Evolutionary conservation across 2,888 invertebrate species (phyloP), one percentile per base, ranked within the genome.

Genomic region (Thymelicus lineola): DNA sequence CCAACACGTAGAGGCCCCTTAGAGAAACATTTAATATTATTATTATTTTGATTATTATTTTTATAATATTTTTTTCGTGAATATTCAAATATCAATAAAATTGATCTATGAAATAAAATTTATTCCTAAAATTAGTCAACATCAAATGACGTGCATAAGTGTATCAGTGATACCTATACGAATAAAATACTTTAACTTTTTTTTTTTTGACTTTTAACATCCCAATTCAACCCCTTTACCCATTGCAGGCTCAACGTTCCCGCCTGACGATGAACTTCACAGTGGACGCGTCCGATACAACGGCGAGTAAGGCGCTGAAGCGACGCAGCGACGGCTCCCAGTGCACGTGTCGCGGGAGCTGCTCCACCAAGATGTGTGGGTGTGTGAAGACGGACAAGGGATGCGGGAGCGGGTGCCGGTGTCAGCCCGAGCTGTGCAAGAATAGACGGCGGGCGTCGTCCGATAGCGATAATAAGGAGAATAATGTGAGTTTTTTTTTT

Each of bases 341-440:
- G 79, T 96, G 96, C 85, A 82, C 87, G 0, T 96, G 96, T 75
- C 95, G 95, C 80, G 95, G 95, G 2, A 90, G 90, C 60, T 96
- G 96, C 79, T 82, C 88, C 71, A 94, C 91, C 45, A 93, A 94
- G 78, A 80, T 94, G 65, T 96, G 96, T 83, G 92, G 95, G 17
- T 96, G 96, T 74, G 90, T 94, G 6, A 96, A 95, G 85, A 79
- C 90, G 1, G 86, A 84, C 4, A 75, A 77, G 48, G 79, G 81
- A 0, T 96, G 96, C 77, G 80, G 86, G 0, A 20, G 28, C 36
- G 78, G 88, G 0, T 96, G 96, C 77, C 92, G 94, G 62, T 96
- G 96, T 72, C 88, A 89, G 75, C 75, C 82, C 0, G 86, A 83
- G 9, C 77, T 84, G 0, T 96, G 93, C 82, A 84, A 82, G 80